phyloP scores from a whole-genome alignment of 1,140 invertebrate species.

The Drosophila takahashii region DNA sequence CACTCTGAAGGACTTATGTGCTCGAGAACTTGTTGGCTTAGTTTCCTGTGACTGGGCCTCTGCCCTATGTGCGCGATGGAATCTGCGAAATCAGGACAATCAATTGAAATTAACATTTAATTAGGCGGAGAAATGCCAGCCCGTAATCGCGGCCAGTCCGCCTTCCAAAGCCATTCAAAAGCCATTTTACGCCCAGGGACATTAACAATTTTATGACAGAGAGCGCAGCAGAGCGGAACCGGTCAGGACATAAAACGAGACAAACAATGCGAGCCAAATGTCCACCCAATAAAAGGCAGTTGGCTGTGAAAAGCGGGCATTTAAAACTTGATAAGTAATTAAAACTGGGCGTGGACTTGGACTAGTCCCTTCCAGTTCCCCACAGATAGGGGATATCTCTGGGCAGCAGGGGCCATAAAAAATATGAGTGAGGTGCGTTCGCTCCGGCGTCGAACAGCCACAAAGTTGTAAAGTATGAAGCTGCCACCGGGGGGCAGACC shows the following conservation, averaged over 20 bases:
- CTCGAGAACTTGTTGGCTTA: slow-evolving; percentile 36
- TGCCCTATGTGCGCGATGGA: not conserved
- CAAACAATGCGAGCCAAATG: slow-evolving; percentile 55
- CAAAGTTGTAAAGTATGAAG: slow-evolving; percentile 48
- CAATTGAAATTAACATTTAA: slow-evolving; percentile 80
- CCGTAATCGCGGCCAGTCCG: slow-evolving; percentile 48
- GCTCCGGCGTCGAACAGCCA: slow-evolving; percentile 13
- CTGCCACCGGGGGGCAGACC: slow-evolving; percentile 36
- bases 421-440: slow-evolving; percentile 50
- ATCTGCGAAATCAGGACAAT: slow-evolving; percentile 50
- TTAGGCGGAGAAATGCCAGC: slow-evolving; percentile 62
- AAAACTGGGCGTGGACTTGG: slow-evolving; percentile 29
- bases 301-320: slow-evolving; percentile 63
- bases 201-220: slow-evolving; percentile 74
- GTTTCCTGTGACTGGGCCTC: not conserved
- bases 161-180: slow-evolving; percentile 49
- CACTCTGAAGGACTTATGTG: slow-evolving; percentile 20
- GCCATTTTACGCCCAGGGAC: slow-evolving; percentile 58
- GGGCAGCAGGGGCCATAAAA: slow-evolving; percentile 36
- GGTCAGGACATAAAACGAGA: slow-evolving; percentile 53
- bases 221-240: slow-evolving; percentile 41
- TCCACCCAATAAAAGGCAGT: slow-evolving; percentile 71
- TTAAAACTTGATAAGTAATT: slow-evolving; percentile 82
- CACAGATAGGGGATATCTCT: slow-evolving; percentile 31
- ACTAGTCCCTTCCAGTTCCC: not conserved